Conservation (phyloP, 2,113 vertebrate genomes). For the Podarcis cretensis region DNA sequence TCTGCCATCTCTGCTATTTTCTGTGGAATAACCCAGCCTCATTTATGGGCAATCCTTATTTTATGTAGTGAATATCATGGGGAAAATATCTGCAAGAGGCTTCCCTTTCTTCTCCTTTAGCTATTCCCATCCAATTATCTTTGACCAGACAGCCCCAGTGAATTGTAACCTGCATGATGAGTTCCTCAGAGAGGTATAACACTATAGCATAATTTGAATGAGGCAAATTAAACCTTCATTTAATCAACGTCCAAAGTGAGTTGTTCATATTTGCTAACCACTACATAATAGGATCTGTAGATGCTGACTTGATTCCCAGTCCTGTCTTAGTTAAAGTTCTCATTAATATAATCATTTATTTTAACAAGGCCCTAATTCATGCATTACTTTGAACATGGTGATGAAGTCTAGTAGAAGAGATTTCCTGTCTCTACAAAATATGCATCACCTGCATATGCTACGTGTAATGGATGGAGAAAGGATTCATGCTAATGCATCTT, state of each 20-base stretch:
- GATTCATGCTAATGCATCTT: neutral
- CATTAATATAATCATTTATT: conserved; percentile 23
- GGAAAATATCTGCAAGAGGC: neutral
- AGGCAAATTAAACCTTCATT: conserved; percentile 25
- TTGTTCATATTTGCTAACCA: conserved; percentile 18
- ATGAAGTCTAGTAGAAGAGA: neutral
- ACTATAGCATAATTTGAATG: conserved; percentile 21
- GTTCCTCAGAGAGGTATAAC: conserved; percentile 2
- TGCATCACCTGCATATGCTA: neutral
- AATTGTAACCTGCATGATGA: conserved; percentile 17
- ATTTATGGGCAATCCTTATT: neutral
- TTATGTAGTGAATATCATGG: neutral
- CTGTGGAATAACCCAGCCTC: neutral
- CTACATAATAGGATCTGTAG: neutral
- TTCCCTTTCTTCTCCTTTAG: neutral
- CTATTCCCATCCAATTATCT: neutral
- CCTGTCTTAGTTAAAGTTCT: neutral
- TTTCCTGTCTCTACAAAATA: neutral
- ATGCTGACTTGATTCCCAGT: neutral
- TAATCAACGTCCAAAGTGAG: conserved; percentile 13
- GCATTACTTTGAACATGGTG: neutral
- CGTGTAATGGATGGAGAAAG: too few species aligned
- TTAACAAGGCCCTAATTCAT: neutral
- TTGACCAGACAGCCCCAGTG: neutral
- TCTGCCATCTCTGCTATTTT: neutral